These are phyloP conservation scores for Hephaestus fuliginosus DNA, from an alignment of 2,797 vertebrate genomes.

Conservation along the genomic window DNA sequence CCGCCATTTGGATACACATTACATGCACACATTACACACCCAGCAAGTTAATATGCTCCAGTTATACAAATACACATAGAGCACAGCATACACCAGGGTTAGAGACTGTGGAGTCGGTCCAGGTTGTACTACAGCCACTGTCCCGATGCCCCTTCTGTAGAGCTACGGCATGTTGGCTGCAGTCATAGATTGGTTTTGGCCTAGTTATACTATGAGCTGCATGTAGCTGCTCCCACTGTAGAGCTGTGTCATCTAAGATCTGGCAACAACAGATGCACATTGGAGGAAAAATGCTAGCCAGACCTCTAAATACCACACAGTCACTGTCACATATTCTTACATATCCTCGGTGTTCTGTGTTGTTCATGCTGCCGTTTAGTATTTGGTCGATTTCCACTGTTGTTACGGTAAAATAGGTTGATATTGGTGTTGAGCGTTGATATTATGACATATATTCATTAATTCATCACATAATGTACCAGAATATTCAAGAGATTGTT, in stretches of 20 bases:
- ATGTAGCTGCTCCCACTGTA: conserved; percentile 63
- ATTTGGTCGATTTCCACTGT: not conserved
- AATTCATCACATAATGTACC: not conserved
- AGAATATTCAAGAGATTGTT: not conserved
- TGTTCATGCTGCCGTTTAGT: not conserved
- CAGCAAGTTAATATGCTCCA: conserved; percentile 80
- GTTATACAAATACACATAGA: conserved; percentile 78
- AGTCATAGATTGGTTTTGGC: conserved; percentile 71
- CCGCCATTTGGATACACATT: conserved; percentile 54
- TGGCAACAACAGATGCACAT: conserved; percentile 60
- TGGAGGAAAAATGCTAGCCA: conserved; percentile 33
- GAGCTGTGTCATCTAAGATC: conserved; percentile 67
- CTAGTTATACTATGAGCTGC: conserved; percentile 70
- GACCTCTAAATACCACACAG: conserved; percentile 44
- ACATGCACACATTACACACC: conserved; percentile 62
- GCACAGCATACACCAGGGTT: conserved; percentile 60
- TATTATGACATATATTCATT: not conserved
- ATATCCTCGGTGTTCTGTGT: conserved; percentile 8
- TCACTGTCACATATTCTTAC: conserved; percentile 44
- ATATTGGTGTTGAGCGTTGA: not conserved
- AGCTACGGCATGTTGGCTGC: conserved; percentile 71
- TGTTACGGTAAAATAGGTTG: not conserved
- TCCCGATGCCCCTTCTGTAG: conserved; percentile 72
- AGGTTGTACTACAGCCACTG: conserved; percentile 70
- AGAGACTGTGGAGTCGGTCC: conserved; percentile 68